A percentile compares a stretch with the other conserved stretches of the same genome.
These are phyloP conservation scores for Pecten maximus DNA, from an alignment of 2,888 invertebrate genomes.

Conservation along the genomic window DNA sequence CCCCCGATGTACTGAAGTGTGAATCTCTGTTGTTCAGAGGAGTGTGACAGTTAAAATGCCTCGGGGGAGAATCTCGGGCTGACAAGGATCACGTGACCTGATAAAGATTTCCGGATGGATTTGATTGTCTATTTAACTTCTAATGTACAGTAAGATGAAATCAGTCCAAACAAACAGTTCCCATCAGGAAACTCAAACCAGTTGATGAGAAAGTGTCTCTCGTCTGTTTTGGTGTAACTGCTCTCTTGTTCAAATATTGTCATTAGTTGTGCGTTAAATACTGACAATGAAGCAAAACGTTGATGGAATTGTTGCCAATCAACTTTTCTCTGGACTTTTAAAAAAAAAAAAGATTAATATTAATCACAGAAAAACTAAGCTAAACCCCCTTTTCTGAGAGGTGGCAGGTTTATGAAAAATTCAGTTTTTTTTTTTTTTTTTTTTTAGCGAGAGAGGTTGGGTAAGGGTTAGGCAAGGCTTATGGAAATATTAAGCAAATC, in stretches of 20 bases:
- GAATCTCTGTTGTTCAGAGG: neutral
- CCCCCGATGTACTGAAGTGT: constrained; percentile 50
- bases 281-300: neutral
- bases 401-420: no score
- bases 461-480: no score
- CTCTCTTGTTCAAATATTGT: neutral
- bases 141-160: neutral
- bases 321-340: no score
- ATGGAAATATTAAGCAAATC: no score
- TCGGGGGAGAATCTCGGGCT: neutral
- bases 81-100: neutral
- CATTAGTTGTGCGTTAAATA: neutral
- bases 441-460: no score
- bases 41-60: neutral
- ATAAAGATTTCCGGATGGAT: neutral
- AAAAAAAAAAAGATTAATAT: no score
- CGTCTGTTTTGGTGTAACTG: neutral
- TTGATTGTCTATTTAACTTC: neutral
- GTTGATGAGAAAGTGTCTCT: neutral
- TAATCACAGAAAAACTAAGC: no score
- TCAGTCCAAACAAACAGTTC: neutral
- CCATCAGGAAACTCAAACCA: neutral
- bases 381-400: no score
- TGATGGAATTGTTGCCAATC: neutral
- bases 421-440: no score